Conservation (phyloP, 2,113 vertebrate species). For the Dasyurus viverrinus region DNA sequence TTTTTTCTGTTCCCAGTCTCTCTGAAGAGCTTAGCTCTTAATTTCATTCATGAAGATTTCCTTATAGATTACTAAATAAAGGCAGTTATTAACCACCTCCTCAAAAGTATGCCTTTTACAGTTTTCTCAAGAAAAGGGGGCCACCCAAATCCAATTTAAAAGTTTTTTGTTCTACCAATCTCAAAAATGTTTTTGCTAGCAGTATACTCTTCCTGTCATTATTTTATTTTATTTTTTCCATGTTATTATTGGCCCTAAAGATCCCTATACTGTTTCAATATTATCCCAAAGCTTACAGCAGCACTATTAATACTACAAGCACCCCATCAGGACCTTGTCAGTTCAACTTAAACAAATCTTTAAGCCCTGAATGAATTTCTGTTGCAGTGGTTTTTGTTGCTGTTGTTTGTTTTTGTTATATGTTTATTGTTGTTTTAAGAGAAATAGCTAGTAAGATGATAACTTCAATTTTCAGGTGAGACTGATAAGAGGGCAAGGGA, state of each 20-base stretch:
- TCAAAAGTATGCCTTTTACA: neutral
- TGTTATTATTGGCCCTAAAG: neutral
- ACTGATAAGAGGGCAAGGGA: neutral
- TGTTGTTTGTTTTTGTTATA: too few relatives aligned
- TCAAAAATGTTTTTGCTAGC: neutral
- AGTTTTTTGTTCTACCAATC: neutral
- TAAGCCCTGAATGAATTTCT: slow-evolving; percentile 53
- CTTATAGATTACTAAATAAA: neutral
- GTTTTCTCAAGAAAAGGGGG: neutral
- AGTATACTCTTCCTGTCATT: neutral
- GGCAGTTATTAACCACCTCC: neutral
- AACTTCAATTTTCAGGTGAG: slow-evolving; percentile 13
- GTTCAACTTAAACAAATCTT: slow-evolving; percentile 64
- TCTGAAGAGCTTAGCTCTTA: neutral
- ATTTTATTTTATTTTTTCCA: neutral
- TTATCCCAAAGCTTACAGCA: slow-evolving; percentile 25
- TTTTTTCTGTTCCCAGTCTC: neutral
- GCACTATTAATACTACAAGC: slow-evolving; percentile 69
- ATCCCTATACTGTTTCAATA: neutral
- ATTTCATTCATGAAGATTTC: neutral
- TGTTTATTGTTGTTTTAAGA: neutral
- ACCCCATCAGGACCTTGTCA: slow-evolving; percentile 54
- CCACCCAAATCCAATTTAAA: neutral
- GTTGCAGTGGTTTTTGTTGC: slow-evolving; percentile 35
- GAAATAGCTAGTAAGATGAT: slow-evolving; percentile 21